Evolutionary conservation across 1,140 invertebrate genomes (phyloP), one percentile per base, ranked within the genome.

Genomic region (Oscheius sp.): DNA sequence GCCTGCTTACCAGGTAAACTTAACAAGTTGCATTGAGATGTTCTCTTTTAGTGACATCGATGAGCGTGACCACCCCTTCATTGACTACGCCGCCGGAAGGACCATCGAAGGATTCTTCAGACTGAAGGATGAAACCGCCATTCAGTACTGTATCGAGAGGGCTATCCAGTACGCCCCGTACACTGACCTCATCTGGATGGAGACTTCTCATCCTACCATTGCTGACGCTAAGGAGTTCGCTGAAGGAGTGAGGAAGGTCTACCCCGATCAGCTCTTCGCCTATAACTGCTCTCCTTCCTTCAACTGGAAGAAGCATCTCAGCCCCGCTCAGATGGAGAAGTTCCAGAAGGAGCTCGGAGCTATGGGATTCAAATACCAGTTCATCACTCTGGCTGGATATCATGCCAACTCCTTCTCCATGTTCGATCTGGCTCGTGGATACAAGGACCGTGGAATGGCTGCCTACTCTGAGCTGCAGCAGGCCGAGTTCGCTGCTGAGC

Each of bases 361-460:
- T 20, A 85, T 86, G 85, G 85, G 85, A 42, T 85, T 85, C 80
- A 86, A 85, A 72, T 85, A 82, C 66, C 85, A 85, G 75, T 85
- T 85, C 77, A 86, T 85, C 61, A 86, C 85, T 10, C 73, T 85
- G 28, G 85, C 85, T 55, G 85, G 85, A 66, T 86, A 85, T 79
- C 85, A 85, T 68, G 78, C 84, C 36, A 81, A 85, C 73, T 85
- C 82, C 72, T 86, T 84, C 68, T 68, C 73, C 36, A 85, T 86
- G 67, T 85, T 82, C 63, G 84, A 85, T 52, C 67, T 85, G 29
- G 85, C 85, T 20, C 58, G 77, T 7, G 81, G 82, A 46, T 85
- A 86, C 70, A 75, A 70, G 15, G 78, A 79, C 18, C 42, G 67
- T 26, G 85, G 84, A 62, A 85, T 85, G 85, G 65, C 78, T 35